phyloP scores from a whole-genome alignment of 23 tunicate species.

The Ascidia mentula region DNA sequence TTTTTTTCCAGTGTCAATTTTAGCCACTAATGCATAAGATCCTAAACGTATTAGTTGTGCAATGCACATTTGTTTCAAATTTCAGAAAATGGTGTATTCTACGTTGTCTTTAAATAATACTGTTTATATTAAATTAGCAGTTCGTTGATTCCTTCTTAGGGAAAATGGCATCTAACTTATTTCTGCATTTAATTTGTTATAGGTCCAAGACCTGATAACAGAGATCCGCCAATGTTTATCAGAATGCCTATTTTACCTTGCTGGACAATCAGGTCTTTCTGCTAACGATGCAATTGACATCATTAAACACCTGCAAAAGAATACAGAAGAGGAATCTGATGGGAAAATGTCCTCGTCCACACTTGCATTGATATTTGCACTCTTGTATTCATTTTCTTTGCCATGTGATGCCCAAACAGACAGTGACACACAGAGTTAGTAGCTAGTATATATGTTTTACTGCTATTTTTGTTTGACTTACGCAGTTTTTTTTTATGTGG shows the following conservation, averaged over 20 bases:
- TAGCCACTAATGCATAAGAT: too few relatives aligned
- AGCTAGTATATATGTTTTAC: neutral
- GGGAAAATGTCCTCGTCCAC: slow-evolving; percentile 47
- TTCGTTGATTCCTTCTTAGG: too few relatives aligned
- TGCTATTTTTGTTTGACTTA: too few relatives aligned
- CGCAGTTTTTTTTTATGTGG: too few relatives aligned
- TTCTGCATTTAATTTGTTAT: neutral
- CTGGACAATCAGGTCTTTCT: slow-evolving; percentile 78
- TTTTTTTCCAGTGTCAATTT: too few relatives aligned
- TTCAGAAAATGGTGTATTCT: too few relatives aligned
- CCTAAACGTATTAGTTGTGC: too few relatives aligned
- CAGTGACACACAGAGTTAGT: slow-evolving; percentile 8
- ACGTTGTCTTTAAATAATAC: too few relatives aligned
- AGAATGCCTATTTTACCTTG: slow-evolving; percentile 74
- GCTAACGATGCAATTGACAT: slow-evolving; percentile 41
- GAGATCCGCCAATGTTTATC: slow-evolving; percentile 61
- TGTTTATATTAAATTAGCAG: too few relatives aligned
- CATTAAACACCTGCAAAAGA: slow-evolving; percentile 40
- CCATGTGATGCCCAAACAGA: slow-evolving; percentile 33
- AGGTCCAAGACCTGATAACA: slow-evolving; percentile 75
- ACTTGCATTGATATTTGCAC: slow-evolving; percentile 55
- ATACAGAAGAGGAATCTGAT: slow-evolving; percentile 49
- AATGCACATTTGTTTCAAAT: too few relatives aligned
- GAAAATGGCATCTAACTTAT: neutral
- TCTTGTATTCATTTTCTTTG: slow-evolving; percentile 54